A percentile compares a stretch with the other conserved stretches of the same genome.
Conservation (phyloP, 2,797 vertebrate species). For the Microctenopoma stevenorrisi region DNA sequence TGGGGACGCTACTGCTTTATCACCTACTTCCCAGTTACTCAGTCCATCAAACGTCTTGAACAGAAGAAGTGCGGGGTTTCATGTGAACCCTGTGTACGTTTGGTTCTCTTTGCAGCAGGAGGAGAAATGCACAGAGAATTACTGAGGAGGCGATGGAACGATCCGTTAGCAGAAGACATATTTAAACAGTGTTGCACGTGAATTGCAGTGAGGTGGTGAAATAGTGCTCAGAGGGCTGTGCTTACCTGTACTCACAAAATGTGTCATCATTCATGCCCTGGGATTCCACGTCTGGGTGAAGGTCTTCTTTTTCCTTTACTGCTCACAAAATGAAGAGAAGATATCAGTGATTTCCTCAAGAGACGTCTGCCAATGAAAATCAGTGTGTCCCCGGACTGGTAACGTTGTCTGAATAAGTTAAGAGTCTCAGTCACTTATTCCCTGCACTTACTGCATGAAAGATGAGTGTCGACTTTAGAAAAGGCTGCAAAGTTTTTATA, state of each 20-base stretch:
- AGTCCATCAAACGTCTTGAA: conserved; percentile 71
- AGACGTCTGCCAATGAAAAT: conserved; percentile 39
- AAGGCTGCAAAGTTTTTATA: not conserved
- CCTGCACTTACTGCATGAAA: conserved; percentile 22
- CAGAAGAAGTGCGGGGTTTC: conserved; percentile 66
- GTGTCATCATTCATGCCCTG: conserved; percentile 97
- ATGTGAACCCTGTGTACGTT: conserved; percentile 57
- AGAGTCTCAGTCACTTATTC: conserved; percentile 19
- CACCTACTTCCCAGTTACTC: conserved; percentile 77
- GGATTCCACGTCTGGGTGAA: conserved; percentile 95
- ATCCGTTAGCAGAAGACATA: conserved; percentile 26
- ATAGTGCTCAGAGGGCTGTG: conserved; percentile 19
- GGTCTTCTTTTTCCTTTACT: conserved; percentile 99
- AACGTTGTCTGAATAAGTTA: conserved; percentile 13
- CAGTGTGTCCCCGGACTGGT: conserved; percentile 36
- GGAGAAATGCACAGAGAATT: conserved; percentile 66
- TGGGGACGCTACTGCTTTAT: conserved; percentile 60
- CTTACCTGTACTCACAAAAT: conserved; percentile 98
- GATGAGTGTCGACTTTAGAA: conserved; percentile 1
- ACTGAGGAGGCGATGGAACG: conserved; percentile 34
- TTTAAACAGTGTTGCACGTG: conserved; percentile 9
- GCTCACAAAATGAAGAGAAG: conserved; percentile 60
- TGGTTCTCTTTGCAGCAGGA: conserved; percentile 75
- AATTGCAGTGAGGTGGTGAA: conserved; percentile 47
- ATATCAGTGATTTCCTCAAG: conserved; percentile 55